Evolutionary conservation across 2,113 vertebrate species (phyloP).

Genomic region (Grus americana): DNA sequence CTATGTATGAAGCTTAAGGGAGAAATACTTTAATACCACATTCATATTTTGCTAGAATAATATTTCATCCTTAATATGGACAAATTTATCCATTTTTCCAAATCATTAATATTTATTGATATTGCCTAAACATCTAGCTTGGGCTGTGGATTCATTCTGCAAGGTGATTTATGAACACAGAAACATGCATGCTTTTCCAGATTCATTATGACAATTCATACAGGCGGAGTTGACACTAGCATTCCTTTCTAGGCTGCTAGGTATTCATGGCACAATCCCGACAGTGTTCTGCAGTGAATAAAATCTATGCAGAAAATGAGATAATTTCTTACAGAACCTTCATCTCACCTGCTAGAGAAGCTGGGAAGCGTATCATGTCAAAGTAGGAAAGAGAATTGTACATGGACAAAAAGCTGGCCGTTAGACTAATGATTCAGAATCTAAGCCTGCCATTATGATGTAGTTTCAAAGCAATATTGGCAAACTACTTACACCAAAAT

Average conservation of each 20-base stretch:
- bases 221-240: neutral
- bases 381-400: neutral
- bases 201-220: slow-evolving; percentile 11
- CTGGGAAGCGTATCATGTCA: neutral
- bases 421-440: neutral
- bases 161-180: neutral
- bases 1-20: neutral
- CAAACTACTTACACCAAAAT: neutral
- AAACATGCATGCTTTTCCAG: neutral
- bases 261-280: neutral
- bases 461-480: neutral
- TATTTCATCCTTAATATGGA: neutral
- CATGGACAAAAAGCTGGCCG: neutral
- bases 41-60: neutral
- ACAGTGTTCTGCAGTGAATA: neutral
- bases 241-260: neutral
- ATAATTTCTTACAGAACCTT: neutral
- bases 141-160: neutral
- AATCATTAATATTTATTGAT: slow-evolving; percentile 26
- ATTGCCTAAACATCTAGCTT: neutral
- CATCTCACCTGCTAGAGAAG: neutral
- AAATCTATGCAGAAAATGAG: neutral
- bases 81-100: slow-evolving; percentile 27
- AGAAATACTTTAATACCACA: neutral
- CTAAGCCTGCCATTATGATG: neutral